Conservation (phyloP, 2,797 vertebrate species). For the Gobionotothen gibberifrons region DNA sequence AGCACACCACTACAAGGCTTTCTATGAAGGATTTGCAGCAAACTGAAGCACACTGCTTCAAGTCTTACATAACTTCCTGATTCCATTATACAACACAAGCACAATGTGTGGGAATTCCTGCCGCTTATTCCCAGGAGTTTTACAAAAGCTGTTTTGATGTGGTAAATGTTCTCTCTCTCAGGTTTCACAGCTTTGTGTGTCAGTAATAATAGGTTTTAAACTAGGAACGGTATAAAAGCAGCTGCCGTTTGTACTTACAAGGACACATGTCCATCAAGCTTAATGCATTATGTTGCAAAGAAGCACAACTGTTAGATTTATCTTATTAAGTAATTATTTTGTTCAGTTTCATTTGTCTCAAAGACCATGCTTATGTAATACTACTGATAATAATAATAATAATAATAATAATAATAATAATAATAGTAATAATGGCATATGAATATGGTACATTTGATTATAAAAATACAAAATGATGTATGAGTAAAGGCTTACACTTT, state of each 20-base stretch:
- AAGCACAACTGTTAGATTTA: no score
- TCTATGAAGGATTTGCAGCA: background rate
- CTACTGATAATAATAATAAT: background rate
- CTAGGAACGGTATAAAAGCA: background rate
- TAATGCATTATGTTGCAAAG: background rate
- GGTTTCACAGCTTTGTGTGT: conserved; percentile 37
- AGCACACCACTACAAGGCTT: background rate
- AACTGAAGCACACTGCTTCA: background rate
- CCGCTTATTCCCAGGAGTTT: background rate
- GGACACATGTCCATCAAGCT: background rate
- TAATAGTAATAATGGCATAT: no score
- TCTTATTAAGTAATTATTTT: background rate
- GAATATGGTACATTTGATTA: background rate
- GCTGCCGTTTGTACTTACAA: conserved; percentile 4
- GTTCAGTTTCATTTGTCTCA: background rate
- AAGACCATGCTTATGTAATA: background rate
- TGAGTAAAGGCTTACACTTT: background rate
- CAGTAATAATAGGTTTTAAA: background rate
- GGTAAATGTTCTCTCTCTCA: background rate
- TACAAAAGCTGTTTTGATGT: background rate
- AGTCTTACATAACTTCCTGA: conserved; percentile 13
- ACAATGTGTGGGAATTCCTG: conserved; percentile 13
- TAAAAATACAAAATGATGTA: background rate
- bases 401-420: background rate
- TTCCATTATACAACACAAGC: conserved; percentile 32